Evolutionary conservation across 1,140 invertebrate species (phyloP), one percentile per base, ranked within the genome.

Genomic region (Spodoptera frugiperda): DNA sequence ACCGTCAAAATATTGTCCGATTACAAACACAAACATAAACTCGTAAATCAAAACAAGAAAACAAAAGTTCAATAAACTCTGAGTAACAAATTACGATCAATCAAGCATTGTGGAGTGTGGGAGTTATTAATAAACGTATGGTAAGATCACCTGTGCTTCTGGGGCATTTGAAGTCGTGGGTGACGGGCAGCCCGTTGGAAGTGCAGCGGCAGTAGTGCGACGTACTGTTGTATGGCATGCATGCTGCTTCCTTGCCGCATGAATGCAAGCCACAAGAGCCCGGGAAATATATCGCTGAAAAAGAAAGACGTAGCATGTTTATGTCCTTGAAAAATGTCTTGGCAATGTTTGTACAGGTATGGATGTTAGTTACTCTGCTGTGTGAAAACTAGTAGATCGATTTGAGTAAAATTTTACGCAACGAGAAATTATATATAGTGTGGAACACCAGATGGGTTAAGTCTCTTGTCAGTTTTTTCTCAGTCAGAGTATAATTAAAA

Each of bases 131-230:
- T 73, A 73, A 59, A 46, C 25, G 53, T 57, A 72, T 57, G n/a
- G 70, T 57, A 72, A 57, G 53, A 72, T 72, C 87, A 94, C 95
- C 80, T 91, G 88, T 86, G 76, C 96, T 95, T 79, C 95, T 94
- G 1, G 96, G 96, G 84, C 96, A 97, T 81, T 94, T 95, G 61
- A 96, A 94, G 81, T 96, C 95, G 46, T 92, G 86, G 14, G 95
- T 96, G 11, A 96, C 95, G 2, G 94, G 92, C 11, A 95, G 95
- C 5, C 89, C 94, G 80, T 96, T 96, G 70, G 96, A 95, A 5
- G 96, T 96, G 87, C 96, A 97, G 4, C 96, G 89, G 81, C 96
- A 97, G 21, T 93, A 95, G 68, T 96, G 95, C 2, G 91, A 93
- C 5, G 93, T 94, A 67, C 95, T 92, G 74, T 93, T 84, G 72